Evolutionary conservation across 2,797 vertebrate species (phyloP), one percentile per base, ranked within the genome.

Genomic region (Eospalax fontanierii): DNA sequence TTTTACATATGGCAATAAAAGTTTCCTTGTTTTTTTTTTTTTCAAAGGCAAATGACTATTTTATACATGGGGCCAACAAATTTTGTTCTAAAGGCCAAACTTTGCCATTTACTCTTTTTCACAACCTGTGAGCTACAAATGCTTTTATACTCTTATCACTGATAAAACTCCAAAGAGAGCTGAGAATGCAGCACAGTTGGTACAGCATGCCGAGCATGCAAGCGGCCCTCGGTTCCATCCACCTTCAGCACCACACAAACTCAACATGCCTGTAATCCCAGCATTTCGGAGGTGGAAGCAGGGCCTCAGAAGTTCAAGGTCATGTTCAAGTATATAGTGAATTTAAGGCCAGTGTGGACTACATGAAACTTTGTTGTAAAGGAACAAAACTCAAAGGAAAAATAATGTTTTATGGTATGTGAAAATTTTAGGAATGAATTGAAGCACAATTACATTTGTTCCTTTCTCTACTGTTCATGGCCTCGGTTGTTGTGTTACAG

Each of bases 91-190:
- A 76, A 15, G 26, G 6, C 4, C 38, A 88, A 83, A 59, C 54
- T 16, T 18, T 63, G 16, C 61, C 73, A 74, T 9, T 0, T 70
- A 35, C n/a, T 68, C 1, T 70, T 66, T 94, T 87, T 89, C 16
- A 57, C 19, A 6, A 70, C 6, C 18, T 59, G n/a, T 92, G 65
- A 90, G 66, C 26, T 82, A 35, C 21, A n/a, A 73, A 90, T 35
- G 9, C 2, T 87, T 65, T 82, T 83, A 50, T 90, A 85, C 57
- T 90, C 94, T 93, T 63, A 75, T 68, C 40, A 15, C 21, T 68
- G 10, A 14, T 46, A 79, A 26, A 70, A 68, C 43, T 46, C 15
- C 65, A 84, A 84, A 68, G 43, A 54, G 43, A 35, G 43, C 18
- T 26, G 14, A 11, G 43, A 21, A 18, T 54, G 65, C 8, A 35